These are phyloP conservation scores for Xyrichtys novacula DNA, from an alignment of 2,797 vertebrate species.

Conservation along the genomic window DNA sequence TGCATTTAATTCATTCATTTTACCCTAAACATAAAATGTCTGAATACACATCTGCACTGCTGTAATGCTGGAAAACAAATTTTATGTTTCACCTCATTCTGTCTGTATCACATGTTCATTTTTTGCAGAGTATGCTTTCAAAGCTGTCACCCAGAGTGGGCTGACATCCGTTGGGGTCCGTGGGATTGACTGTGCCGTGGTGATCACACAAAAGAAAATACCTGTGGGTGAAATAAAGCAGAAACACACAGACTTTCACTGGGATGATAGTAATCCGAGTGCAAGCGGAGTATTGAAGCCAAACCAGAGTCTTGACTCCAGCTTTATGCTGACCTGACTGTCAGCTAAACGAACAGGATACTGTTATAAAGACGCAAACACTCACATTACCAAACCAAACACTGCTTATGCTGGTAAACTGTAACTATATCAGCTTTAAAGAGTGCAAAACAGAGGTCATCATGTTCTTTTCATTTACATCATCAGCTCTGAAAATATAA, in stretches of 20 bases:
- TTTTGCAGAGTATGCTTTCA: slow-evolving; percentile 86
- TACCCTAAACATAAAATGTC: too few relatives aligned
- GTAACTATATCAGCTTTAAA: not conserved
- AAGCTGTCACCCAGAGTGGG: slow-evolving; percentile 84
- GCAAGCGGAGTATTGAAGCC: slow-evolving; percentile 37
- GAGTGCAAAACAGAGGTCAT: not conserved
- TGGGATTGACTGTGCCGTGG: slow-evolving; percentile 79
- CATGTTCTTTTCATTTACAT: too few relatives aligned
- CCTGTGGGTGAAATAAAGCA: slow-evolving; percentile 73
- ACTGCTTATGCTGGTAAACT: not conserved
- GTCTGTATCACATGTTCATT: slow-evolving; percentile 6
- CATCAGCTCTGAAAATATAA: too few relatives aligned
- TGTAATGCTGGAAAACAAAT: not conserved
- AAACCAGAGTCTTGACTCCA: slow-evolving; percentile 43
- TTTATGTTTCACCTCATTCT: fast-evolving
- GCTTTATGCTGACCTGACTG: slow-evolving; percentile 40
- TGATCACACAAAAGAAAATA: slow-evolving; percentile 87
- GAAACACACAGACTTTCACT: slow-evolving; percentile 14
- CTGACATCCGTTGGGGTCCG: slow-evolving; percentile 84
- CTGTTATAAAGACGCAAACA: not conserved
- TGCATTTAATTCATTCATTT: too few relatives aligned
- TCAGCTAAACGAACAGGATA: not conserved
- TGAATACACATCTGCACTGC: not conserved
- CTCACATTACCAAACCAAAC: slow-evolving; percentile 32
- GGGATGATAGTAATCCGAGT: not conserved